Evolutionary conservation across 1,140 invertebrate genomes (phyloP).

Genomic region (Drosophila jambulina): DNA sequence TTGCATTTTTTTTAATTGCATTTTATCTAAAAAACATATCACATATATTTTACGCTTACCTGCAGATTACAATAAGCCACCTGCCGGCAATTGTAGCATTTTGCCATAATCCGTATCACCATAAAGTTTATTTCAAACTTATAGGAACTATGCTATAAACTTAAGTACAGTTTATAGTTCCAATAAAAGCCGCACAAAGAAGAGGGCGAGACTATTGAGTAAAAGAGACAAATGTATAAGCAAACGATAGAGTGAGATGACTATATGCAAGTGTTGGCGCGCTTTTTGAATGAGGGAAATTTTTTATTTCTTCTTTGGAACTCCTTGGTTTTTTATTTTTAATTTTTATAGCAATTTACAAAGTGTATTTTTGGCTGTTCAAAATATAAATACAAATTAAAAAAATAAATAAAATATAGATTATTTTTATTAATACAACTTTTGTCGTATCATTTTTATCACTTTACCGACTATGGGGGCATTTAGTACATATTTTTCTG

Average conservation of each 20-base stretch:
- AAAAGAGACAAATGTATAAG: background rate
- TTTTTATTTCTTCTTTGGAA: background rate
- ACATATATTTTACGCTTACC: background rate
- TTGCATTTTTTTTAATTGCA: no score
- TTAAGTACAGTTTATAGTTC: background rate
- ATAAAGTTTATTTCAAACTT: background rate
- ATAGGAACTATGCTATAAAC: background rate
- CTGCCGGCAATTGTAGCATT: background rate
- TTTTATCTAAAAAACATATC: no score
- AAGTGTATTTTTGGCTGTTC: no score
- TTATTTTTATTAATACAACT: no score
- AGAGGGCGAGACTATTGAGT: background rate
- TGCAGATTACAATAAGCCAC: background rate
- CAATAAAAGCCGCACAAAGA: background rate
- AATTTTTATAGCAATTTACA: no score
- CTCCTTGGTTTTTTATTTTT: background rate
- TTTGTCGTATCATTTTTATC: no score
- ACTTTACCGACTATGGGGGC: no score
- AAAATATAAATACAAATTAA: background rate
- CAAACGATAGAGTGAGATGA: background rate
- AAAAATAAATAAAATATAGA: no score
- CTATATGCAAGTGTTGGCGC: conserved; percentile 3
- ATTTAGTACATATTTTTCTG: background rate
- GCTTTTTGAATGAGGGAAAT: conserved; percentile 25
- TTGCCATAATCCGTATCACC: background rate